Conservation (phyloP, 2,113 vertebrate genomes). For the Eptatretus burgeri region DNA sequence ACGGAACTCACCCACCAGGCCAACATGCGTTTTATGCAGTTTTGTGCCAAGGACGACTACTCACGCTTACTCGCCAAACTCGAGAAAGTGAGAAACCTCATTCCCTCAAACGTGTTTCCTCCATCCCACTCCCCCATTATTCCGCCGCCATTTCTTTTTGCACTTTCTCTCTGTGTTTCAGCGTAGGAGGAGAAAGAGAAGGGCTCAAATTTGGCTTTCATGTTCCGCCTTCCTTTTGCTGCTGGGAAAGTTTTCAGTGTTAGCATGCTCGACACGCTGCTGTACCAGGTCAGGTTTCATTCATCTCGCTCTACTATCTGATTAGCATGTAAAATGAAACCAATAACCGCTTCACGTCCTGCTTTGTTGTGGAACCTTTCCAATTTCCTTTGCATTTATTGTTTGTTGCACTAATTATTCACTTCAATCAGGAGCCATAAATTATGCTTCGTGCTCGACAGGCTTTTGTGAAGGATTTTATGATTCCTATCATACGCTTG, state of each 20-base stretch:
- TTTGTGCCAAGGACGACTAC: constrained; percentile 37
- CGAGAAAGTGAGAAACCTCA: constrained; percentile 25
- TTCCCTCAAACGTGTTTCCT: background rate
- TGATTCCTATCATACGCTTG: constrained; percentile 37
- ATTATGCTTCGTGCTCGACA: constrained; percentile 9
- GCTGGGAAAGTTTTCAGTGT: constrained; percentile 43
- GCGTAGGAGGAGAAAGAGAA: constrained; percentile 35
- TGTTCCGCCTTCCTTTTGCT: constrained; percentile 39
- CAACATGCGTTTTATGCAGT: constrained; percentile 50
- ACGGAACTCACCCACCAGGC: constrained; percentile 39
- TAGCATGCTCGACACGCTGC: constrained; percentile 39
- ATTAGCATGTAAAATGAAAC: background rate
- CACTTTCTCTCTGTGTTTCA: background rate
- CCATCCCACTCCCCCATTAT: background rate
- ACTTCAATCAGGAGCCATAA: no score
- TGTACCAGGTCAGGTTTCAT: constrained; percentile 26
- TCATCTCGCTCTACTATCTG: constrained; percentile 1
- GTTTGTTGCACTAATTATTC: background rate
- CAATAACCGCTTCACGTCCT: background rate
- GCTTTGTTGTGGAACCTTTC: background rate
- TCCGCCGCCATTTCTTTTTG: background rate
- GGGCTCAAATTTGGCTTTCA: constrained; percentile 38
- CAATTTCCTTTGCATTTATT: background rate
- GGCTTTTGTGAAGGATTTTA: constrained; percentile 47
- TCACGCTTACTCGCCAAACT: constrained; percentile 34